These are phyloP conservation scores for Xanthia togata DNA, from an alignment of 2,888 invertebrate species.

Conservation along the genomic window DNA sequence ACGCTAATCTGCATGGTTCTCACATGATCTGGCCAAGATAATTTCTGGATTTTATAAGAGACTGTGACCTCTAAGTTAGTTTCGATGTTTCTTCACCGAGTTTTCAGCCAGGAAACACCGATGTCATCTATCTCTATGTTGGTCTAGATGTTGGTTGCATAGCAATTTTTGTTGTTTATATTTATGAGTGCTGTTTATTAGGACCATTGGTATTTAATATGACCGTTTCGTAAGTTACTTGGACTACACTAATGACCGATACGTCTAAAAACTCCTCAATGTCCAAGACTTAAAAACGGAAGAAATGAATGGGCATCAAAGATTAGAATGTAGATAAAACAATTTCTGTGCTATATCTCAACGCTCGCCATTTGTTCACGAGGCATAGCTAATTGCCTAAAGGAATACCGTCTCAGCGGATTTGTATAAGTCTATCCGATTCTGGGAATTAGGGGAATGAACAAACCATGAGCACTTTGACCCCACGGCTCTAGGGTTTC, in stretches of 20 bases:
- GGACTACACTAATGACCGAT: not conserved
- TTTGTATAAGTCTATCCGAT: constrained; percentile 74
- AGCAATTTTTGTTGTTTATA: no score
- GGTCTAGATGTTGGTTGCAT: no score
- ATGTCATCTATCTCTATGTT: no score
- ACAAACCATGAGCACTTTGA: no score
- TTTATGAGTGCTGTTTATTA: not conserved
- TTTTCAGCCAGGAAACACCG: no score
- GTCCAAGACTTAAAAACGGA: constrained; percentile 13
- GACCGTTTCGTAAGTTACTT: not conserved
- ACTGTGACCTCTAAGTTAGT: not conserved
- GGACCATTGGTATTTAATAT: not conserved
- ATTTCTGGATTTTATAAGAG: not conserved
- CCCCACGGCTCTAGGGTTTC: no score
- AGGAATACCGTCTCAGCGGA: constrained; percentile 75
- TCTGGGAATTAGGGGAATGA: constrained; percentile 67
- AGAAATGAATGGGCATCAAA: constrained; percentile 28
- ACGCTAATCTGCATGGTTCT: not conserved
- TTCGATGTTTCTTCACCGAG: not conserved
- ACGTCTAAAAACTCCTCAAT: not conserved
- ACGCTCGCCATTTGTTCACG: constrained; percentile 70
- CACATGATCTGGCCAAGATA: not conserved
- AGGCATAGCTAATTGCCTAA: constrained; percentile 79
- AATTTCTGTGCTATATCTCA: constrained; percentile 53
- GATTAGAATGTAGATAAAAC: constrained; percentile 27